A percentile compares a stretch with the other conserved stretches of the same genome.
Conservation (phyloP, 2,797 vertebrate species). For the Paramormyrops hopkinsi region DNA sequence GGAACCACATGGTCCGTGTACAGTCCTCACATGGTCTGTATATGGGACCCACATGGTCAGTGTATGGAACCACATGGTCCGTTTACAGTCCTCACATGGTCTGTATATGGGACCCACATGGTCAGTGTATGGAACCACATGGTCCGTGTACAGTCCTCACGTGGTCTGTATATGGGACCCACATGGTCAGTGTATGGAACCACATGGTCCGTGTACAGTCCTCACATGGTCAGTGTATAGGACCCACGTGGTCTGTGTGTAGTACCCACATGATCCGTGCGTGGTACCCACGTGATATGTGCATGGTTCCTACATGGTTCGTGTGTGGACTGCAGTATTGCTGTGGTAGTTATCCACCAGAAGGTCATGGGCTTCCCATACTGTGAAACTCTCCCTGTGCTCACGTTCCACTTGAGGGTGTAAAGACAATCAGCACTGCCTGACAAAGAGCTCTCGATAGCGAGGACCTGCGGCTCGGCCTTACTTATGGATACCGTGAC, state of each 20-base stretch:
- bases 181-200: too few relatives aligned
- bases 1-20: not conserved
- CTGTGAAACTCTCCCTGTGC: not conserved
- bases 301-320: not conserved
- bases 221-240: too few relatives aligned
- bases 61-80: too few relatives aligned
- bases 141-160: not conserved
- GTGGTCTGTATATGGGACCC: too few relatives aligned
- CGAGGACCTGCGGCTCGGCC: not conserved
- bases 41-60: too few relatives aligned
- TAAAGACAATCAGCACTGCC: not conserved
- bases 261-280: not conserved
- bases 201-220: not conserved
- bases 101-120: not conserved
- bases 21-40: not conserved
- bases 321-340: not conserved
- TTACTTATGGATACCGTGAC: not conserved
- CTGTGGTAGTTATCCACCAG: not conserved
- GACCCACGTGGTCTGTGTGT: not conserved
- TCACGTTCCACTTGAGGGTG: not conserved
- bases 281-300: not conserved
- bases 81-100: not conserved
- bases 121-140: not conserved
- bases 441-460: not conserved
- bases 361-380: not conserved